Conservation (phyloP, 2,797 vertebrate genomes). For the Rallus crepitans region DNA sequence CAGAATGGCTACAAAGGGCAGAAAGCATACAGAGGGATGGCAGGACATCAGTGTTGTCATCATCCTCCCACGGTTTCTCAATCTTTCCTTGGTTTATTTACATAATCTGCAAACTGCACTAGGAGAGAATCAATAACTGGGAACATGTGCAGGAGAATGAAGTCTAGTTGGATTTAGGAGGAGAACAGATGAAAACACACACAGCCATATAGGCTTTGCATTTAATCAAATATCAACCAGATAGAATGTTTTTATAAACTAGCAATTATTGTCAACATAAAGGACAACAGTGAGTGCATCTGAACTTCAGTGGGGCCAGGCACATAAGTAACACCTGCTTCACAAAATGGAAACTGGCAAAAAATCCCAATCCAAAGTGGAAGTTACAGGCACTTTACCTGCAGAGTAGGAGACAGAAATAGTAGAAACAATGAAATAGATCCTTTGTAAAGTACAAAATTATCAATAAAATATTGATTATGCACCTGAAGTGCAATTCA, state of each 20-base stretch:
- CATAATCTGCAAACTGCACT: neutral
- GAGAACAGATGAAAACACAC: neutral
- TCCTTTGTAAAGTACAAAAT: neutral
- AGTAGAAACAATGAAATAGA: neutral
- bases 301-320: neutral
- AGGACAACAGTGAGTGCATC: neutral
- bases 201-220: neutral
- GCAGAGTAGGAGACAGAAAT: neutral
- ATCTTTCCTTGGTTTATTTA: neutral
- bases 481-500: neutral
- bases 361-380: neutral
- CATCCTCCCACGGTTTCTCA: neutral
- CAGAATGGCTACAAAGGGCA: neutral
- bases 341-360: neutral
- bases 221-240: neutral
- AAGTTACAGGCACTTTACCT: neutral
- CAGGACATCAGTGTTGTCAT: neutral
- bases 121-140: neutral
- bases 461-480: neutral
- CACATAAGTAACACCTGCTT: neutral
- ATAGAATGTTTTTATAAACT: neutral
- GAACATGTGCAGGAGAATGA: neutral
- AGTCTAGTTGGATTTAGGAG: neutral
- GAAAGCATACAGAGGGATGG: neutral
- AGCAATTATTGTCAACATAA: neutral